Conservation (phyloP, 35 echinoderm and acorn worm genomes). For the Patiria miniata region DNA sequence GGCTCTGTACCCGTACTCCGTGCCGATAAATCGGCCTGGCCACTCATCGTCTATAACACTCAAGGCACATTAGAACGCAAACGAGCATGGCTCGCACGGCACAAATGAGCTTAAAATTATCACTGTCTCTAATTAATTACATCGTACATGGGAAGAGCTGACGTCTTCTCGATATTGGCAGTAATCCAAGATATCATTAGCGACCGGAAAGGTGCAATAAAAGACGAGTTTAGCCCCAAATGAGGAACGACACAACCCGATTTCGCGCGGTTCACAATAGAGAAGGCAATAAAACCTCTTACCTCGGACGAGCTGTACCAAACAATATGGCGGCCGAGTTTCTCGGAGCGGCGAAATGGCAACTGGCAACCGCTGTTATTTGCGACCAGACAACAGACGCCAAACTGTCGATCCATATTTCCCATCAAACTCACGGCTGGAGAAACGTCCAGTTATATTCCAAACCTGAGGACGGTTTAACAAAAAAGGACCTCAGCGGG, state of each 20-base stretch:
- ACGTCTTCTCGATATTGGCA: conserved; percentile 9
- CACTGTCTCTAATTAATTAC: conserved; percentile 28
- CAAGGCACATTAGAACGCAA: conserved; percentile 21
- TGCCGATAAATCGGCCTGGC: conserved; percentile 1
- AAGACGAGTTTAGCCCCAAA: neutral
- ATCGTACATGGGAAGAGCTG: conserved; percentile 20
- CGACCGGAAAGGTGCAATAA: conserved; percentile 20
- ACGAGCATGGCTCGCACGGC: conserved; percentile 1
- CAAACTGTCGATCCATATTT: conserved; percentile 14
- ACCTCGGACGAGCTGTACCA: neutral
- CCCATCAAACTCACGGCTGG: neutral
- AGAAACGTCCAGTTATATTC: neutral
- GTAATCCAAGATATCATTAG: conserved; percentile 23
- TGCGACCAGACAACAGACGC: conserved; percentile 19
- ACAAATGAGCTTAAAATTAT: conserved; percentile 32
- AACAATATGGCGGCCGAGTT: conserved; percentile 15
- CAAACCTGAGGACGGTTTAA: neutral
- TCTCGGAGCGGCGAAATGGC: neutral
- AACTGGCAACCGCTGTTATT: conserved; percentile 21
- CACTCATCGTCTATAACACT: conserved; percentile 15
- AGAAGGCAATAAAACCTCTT: neutral
- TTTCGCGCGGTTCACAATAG: neutral
- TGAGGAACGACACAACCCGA: neutral
- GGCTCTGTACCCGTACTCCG: neutral
- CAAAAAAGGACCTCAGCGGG: neutral